A percentile compares a stretch with the other conserved stretches of the same genome.
Conservation (phyloP, 2,113 vertebrate species). For the Nycticorax nycticorax region DNA sequence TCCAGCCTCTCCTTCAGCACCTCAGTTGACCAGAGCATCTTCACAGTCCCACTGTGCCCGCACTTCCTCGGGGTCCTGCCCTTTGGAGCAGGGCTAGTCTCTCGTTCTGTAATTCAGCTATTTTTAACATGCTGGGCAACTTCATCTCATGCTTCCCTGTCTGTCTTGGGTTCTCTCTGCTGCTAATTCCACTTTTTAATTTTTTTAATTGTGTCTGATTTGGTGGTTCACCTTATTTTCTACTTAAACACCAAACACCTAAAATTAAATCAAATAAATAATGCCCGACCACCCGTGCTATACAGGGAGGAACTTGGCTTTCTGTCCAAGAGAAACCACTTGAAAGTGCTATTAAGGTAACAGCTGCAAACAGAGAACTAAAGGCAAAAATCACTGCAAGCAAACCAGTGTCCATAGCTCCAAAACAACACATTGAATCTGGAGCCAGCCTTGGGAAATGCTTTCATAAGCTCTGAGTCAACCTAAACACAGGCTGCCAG, state of each 20-base stretch:
- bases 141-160: neutral
- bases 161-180: neutral
- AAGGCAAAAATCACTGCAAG: neutral
- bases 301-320: neutral
- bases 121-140: neutral
- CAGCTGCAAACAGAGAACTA: neutral
- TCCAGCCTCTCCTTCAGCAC: neutral
- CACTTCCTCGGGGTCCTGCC: neutral
- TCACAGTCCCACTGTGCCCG: neutral
- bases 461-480: neutral
- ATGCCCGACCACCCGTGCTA: neutral
- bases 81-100: rapidly evolving
- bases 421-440: neutral
- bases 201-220: neutral
- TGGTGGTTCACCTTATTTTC: neutral
- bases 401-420: neutral
- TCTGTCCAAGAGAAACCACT: neutral
- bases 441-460: neutral
- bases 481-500: neutral
- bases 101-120: neutral
- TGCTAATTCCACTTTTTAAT: neutral
- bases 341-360: neutral
- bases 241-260: neutral
- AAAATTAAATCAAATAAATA: neutral
- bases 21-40: neutral